Evolutionary conservation across 1,140 invertebrate genomes (phyloP).

Genomic region (Mycetomoellerius zeteki): DNA sequence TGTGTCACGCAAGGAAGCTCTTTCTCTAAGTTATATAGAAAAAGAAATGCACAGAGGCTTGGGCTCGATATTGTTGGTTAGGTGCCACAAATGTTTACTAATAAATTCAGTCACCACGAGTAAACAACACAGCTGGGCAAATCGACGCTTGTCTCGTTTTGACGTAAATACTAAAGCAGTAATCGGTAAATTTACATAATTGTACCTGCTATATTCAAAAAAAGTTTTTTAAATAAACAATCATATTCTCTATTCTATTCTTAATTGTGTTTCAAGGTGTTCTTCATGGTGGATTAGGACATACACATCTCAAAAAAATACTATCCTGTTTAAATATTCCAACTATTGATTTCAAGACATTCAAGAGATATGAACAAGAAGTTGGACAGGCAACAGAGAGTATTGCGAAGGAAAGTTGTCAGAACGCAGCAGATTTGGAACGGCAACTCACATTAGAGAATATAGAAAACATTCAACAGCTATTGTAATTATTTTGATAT

Average conservation of each 20-base stretch:
- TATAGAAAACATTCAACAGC: background rate
- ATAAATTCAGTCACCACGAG: background rate
- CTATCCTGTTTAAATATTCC: background rate
- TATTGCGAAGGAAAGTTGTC: background rate
- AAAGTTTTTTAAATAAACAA: background rate
- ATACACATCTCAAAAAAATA: background rate
- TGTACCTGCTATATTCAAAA: background rate
- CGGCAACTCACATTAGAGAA: background rate
- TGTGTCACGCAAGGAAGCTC: background rate
- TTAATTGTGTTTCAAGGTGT: background rate
- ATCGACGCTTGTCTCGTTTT: background rate
- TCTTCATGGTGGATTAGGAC: background rate
- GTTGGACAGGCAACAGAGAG: background rate
- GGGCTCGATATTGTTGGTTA: background rate
- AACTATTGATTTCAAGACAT: background rate
- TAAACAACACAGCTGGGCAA: background rate
- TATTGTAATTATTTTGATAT: slow-evolving; percentile 1
- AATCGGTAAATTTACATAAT: background rate
- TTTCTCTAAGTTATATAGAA: background rate
- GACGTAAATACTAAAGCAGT: slow-evolving; percentile 7
- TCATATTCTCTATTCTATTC: background rate
- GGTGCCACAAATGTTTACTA: background rate
- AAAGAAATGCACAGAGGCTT: background rate
- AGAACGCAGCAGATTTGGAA: background rate
- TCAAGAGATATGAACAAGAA: background rate